Conservation (phyloP, 2,797 vertebrate species). For the Silurus aristotelis region DNA sequence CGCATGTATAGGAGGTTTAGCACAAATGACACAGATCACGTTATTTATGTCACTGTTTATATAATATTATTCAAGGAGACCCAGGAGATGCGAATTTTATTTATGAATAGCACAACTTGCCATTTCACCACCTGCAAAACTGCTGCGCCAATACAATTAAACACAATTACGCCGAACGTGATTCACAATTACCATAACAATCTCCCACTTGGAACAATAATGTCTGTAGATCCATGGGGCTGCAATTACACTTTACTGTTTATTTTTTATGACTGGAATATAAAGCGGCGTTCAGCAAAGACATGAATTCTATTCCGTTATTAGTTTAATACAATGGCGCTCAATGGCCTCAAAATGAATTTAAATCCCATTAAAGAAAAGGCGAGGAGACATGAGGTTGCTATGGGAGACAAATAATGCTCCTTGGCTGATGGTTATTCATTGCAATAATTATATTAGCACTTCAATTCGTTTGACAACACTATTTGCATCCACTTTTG, state of each 20-base stretch:
- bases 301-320: slow-evolving; percentile 64
- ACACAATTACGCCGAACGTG: slow-evolving; percentile 56
- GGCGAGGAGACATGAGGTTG: slow-evolving; percentile 53
- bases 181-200: slow-evolving; percentile 74
- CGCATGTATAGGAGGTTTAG: neutral
- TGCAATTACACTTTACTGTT: slow-evolving; percentile 69
- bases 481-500: slow-evolving; percentile 64
- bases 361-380: slow-evolving; percentile 66
- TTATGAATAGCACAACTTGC: slow-evolving; percentile 56
- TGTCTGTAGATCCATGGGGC: slow-evolving; percentile 64
- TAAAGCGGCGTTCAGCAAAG: slow-evolving; percentile 61
- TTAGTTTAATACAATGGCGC: slow-evolving; percentile 62
- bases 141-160: slow-evolving; percentile 56
- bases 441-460: slow-evolving; percentile 67
- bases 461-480: slow-evolving; percentile 69
- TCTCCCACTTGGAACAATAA: slow-evolving; percentile 69
- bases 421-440: slow-evolving; percentile 64
- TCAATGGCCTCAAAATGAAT: slow-evolving; percentile 65
- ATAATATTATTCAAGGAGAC: slow-evolving; percentile 19
- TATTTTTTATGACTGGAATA: slow-evolving; percentile 73
- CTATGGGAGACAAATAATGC: slow-evolving; percentile 62
- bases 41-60: slow-evolving; percentile 40
- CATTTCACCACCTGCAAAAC: slow-evolving; percentile 58
- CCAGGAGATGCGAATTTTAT: slow-evolving; percentile 35
- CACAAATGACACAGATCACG: neutral